Base-by-base conservation (phyloP, 2,797 vertebrate species). In the Allobates femoralis region DNA sequence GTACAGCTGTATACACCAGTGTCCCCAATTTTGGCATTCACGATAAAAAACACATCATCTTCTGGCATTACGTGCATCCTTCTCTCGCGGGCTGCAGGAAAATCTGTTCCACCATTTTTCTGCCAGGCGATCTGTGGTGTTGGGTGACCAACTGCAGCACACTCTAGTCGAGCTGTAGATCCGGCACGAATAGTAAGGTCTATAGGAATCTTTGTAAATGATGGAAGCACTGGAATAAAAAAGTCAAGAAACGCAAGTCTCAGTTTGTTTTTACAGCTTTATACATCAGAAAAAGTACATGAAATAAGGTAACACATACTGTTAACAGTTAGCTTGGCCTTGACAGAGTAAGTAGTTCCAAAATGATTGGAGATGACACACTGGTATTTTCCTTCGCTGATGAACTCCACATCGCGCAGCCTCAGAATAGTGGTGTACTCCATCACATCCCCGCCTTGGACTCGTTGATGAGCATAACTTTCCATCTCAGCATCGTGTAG, bases 331-430 rank as follows among this genome's bases (percentile, higher is more conserved):
- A 99, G 98, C 88, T 96, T 96, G 92, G 98, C 97, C 93, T 99
- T 99, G 90, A 92, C 93, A 53, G 98, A 99, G 89, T 99, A 99
- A 3, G 98, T 98, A 0, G 98, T 98, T 11, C 98, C 98, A 28
- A 99, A 99, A 90, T 99, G 97, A 94, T 99, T 99, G 91, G 98
- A 99, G 94, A 99, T 99, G 92, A 99, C 96, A 32, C 98, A 99
- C 89, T 99, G 98, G 90, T 99, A 99, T 90, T 95, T 97, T 41
- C 98, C 98, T 91, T 99, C 98, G 0, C 94, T 97, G 93, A 93
- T 90, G 90, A 99, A 99, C 30, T 96, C 96, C 60, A 99, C 97
- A 0, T 92, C 91, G 32, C 90, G 96, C 16, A 99, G 95, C 76
- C 95, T 94, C 66, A 99, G 95, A 0, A 97, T 96, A 89, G 97